phyloP scores from a whole-genome alignment of 2,888 invertebrate genomes.

The Sepiola atlantica region DNA sequence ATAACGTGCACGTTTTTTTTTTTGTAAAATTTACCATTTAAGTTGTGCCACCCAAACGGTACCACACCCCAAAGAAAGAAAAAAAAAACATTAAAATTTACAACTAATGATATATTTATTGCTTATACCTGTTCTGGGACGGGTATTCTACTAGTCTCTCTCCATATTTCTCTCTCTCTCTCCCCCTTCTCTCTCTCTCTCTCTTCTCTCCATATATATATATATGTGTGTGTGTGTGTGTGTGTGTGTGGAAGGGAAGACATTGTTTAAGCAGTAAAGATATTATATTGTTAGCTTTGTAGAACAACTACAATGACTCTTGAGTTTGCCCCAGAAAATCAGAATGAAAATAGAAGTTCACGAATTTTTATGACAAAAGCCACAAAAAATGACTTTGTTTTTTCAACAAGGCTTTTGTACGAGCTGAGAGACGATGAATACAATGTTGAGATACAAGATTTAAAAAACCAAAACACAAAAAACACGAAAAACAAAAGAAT shows the following conservation, averaged over 20 bases:
- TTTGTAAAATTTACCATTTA: too few species aligned
- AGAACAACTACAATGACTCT: background rate
- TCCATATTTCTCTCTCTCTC: too few species aligned
- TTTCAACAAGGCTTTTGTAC: background rate
- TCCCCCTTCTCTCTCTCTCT: too few species aligned
- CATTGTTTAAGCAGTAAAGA: background rate
- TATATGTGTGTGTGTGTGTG: background rate
- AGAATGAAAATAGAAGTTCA: background rate
- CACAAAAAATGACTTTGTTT: background rate
- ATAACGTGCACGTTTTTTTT: too few species aligned
- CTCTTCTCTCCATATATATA: background rate
- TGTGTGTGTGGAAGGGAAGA: background rate
- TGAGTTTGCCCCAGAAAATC: background rate
- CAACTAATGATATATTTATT: too few species aligned
- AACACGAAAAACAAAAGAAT: background rate
- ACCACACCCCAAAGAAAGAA: too few species aligned
- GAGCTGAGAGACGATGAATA: background rate
- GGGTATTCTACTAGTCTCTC: too few species aligned
- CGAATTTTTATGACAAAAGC: background rate
- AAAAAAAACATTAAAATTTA: too few species aligned
- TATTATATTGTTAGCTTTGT: background rate
- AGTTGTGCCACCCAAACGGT: too few species aligned
- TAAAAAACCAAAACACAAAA: background rate
- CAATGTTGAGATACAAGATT: background rate
- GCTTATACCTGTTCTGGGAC: too few species aligned